Base-by-base conservation (phyloP, 2,797 vertebrate genomes). In the Oryzias sinensis region DNA sequence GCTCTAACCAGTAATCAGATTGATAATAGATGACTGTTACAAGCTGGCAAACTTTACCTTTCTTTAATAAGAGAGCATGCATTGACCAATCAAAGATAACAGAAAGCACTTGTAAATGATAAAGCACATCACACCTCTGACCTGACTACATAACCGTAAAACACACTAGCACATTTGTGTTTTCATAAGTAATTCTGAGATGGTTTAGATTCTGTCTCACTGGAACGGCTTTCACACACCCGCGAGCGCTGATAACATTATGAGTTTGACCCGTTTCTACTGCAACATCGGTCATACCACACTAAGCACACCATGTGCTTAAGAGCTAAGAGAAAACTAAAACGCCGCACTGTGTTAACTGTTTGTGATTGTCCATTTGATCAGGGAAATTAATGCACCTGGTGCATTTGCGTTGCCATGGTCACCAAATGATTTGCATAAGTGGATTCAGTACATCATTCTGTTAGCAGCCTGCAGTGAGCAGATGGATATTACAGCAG, bases 401-500 rank as follows among this genome's bases (percentile, higher is more conserved):
- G 41, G 29, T 27, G 7, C 53, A 49, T 56, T 17, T 15, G 17
- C 29, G 54, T 65, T 62, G 24, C 61, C 50, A 56, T 65, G 43
- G 61, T 56, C 47, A 65, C 59, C 20, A 37, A 43, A 59, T 40
- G 14, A 65, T 54, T 62, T 70, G 45, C 52, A 68, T 62, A n/a
- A 43, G 44, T 44, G 52, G 44, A 43, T 33, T 37, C 33, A 37
- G 33, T 13, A 45, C 14, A 58, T 46, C 20, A 18, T 33, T 61
- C 51, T 50, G 22, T 50, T 43, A 66, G 20, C 42, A 51, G 52
- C 44, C 55, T 54, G 16, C n/a, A 51, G 50, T 53, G 27, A 68
- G 51, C 43, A 62, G 55, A 47, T 57, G 53, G n/a, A 57, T 64
- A 37, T 40, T 42, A 59, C 37, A 44, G 17, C 25, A 43, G 2